phyloP scores from a whole-genome alignment of 2,113 vertebrate species.

The Podiceps cristatus region DNA sequence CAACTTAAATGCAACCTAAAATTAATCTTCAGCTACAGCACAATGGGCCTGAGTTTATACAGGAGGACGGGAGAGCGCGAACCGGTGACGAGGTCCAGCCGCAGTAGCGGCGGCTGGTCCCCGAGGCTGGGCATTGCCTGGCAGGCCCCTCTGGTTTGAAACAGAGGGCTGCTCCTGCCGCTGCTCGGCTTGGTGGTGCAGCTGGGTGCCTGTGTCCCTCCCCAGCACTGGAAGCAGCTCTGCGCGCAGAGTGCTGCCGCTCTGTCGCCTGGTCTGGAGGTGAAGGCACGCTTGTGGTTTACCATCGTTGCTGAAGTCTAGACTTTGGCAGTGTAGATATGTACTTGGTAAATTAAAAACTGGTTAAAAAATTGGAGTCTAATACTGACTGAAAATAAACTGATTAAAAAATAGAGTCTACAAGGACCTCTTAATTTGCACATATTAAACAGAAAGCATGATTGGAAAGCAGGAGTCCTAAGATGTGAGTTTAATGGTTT shows the following conservation, averaged over 20 bases:
- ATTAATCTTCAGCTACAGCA: neutral
- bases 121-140: neutral
- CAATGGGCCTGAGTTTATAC: rapidly evolving
- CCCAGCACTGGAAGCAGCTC: rapidly evolving
- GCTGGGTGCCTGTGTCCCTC: neutral
- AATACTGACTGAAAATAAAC: neutral
- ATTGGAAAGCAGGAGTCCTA: neutral
- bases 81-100: rapidly evolving
- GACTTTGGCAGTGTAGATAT: neutral
- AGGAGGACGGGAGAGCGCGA: rapidly evolving
- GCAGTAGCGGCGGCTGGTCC: neutral
- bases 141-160: neutral
- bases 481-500: neutral
- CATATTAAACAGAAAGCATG: rapidly evolving
- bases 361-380: neutral
- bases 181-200: neutral
- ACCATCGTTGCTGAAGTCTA: neutral
- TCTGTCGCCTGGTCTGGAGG: neutral
- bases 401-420: neutral
- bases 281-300: neutral
- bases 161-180: rapidly evolving
- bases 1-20: neutral
- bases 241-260: rapidly evolving
- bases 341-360: neutral
- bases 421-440: neutral